A percentile compares a stretch with the other conserved stretches of the same genome.
Conservation (phyloP, 2,888 invertebrate species). For the Scaptomyza flava region DNA sequence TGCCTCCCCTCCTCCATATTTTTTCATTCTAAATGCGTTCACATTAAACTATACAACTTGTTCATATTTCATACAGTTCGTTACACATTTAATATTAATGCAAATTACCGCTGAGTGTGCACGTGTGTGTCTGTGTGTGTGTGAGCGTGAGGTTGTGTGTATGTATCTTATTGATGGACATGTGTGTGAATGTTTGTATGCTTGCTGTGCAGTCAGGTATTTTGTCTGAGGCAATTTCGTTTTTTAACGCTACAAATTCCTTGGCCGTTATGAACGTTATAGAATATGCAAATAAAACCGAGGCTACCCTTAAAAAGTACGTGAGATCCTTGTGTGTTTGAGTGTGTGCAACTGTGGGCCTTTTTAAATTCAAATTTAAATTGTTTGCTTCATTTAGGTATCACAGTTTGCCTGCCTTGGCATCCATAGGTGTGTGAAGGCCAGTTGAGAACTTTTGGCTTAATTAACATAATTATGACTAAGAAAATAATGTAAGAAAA, state of each 20-base stretch:
- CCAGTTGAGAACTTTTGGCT: slow-evolving; percentile 41
- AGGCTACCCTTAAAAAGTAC: slow-evolving; percentile 42
- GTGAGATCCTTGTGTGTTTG: slow-evolving; percentile 26
- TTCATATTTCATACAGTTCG: slow-evolving; percentile 79
- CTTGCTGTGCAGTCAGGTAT: slow-evolving; percentile 51
- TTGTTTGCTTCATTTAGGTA: slow-evolving; percentile 69
- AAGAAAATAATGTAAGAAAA: slow-evolving; percentile 11
- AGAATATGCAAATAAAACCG: slow-evolving; percentile 77
- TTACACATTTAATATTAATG: slow-evolving; percentile 79
- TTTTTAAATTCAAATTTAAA: slow-evolving; percentile 76
- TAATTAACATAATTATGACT: slow-evolving; percentile 71
- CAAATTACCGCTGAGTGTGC: slow-evolving; percentile 65
- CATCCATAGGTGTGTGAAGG: slow-evolving; percentile 39
- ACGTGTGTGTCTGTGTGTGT: slow-evolving; percentile 8
- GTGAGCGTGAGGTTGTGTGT: not conserved
- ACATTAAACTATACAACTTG: slow-evolving; percentile 74
- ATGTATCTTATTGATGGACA: not conserved
- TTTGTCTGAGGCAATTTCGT: slow-evolving; percentile 55
- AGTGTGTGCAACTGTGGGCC: slow-evolving; percentile 16
- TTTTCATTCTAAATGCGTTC: slow-evolving; percentile 62
- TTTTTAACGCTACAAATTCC: slow-evolving; percentile 45
- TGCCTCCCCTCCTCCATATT: not conserved
- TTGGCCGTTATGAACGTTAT: slow-evolving; percentile 57
- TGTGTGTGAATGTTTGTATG: not conserved
- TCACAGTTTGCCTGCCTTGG: slow-evolving; percentile 35